Base-by-base conservation (phyloP, 2,888 invertebrate species). In the Halictus quadricinctus region DNA sequence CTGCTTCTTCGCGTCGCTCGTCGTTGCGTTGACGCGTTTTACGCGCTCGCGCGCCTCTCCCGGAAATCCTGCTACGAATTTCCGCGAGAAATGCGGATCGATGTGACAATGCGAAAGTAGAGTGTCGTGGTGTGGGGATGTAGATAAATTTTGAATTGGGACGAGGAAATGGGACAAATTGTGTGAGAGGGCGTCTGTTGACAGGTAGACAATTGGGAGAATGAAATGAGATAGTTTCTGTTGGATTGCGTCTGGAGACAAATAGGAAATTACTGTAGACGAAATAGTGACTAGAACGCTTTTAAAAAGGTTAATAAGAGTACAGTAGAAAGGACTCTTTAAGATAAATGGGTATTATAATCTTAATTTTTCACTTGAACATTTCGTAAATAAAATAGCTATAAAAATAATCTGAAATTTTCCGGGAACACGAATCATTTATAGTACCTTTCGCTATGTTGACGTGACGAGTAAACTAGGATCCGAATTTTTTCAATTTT, bases 11-110 rank as follows among this genome's bases (percentile, higher is more conserved):
- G 64, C 64, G 29, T 2, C 29, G 64, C 13, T 58, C 21, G n/a
- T n/a, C n/a, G 58, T n/a, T 58, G n/a, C 58, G n/a, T 58, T n/a
- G 58, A 58, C 58, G 58, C 58, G 58, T 58, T 58, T 58, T n/a
- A 58, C 58, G 58, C 58, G 58, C n/a, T n/a, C 58, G 58, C 58
- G 58, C 58, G 58, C 58, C n/a, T n/a, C 58, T 5, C n/a, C n/a
- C 1, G 58, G 58, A 58, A 12, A 58, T n/a, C 58, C n/a, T 58
- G 58, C n/a, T 58, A 1, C 58, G n/a, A 58, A n/a, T n/a, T 58
- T n/a, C 12, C n/a, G 58, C 58, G n/a, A n/a, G 58, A 58, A 58
- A n/a, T 12, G n/a, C 58, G 21, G n/a, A n/a, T 58, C n/a, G 58
- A 58, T n/a, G 21, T 21, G 54, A 54, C 54, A 54, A 10, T 21